Percentiles rank a stretch among this genome's conserved stretches.
phyloP scores from a whole-genome alignment of 2,113 vertebrate species.

The Antigone vipio region DNA sequence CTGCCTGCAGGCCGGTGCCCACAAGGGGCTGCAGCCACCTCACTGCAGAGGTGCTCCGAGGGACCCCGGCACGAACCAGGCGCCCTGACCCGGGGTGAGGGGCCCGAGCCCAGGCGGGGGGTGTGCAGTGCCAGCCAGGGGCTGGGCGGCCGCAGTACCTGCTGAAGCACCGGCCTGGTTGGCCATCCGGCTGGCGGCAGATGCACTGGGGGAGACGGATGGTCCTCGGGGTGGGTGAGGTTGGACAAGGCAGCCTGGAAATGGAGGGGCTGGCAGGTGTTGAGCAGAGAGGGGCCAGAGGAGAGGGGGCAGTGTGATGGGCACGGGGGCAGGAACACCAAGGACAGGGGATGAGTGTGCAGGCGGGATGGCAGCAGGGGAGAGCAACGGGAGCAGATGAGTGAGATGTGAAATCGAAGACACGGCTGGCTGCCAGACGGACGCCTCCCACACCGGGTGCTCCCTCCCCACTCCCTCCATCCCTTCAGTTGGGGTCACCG shows the following conservation, averaged over 20 bases:
- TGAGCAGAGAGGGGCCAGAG: not conserved
- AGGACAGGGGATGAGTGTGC: not conserved
- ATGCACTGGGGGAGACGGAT: constrained; percentile 70
- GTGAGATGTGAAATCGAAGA: not conserved
- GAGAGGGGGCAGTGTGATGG: not conserved
- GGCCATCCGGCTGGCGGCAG: constrained; percentile 76
- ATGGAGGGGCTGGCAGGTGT: not conserved
- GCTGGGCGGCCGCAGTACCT: constrained; percentile 51
- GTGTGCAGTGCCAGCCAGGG: not conserved
- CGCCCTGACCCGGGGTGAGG: not conserved
- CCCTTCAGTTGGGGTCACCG: rapidly evolving
- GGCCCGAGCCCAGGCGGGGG: not conserved
- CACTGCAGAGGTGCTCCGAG: not conserved
- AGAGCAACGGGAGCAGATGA: not conserved
- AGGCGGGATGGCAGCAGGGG: not conserved
- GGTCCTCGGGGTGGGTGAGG: constrained; percentile 63
- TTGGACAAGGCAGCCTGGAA: constrained; percentile 81
- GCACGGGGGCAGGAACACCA: not conserved
- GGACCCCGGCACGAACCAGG: too few relatives aligned
- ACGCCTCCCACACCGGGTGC: not conserved
- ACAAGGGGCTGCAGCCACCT: not conserved
- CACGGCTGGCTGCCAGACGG: not conserved
- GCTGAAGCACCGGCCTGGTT: constrained; percentile 60
- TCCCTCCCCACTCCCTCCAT: not conserved
- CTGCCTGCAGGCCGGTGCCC: not conserved